phyloP scores from a whole-genome alignment of 2,113 vertebrate species.

The Ceyx margarethae region DNA sequence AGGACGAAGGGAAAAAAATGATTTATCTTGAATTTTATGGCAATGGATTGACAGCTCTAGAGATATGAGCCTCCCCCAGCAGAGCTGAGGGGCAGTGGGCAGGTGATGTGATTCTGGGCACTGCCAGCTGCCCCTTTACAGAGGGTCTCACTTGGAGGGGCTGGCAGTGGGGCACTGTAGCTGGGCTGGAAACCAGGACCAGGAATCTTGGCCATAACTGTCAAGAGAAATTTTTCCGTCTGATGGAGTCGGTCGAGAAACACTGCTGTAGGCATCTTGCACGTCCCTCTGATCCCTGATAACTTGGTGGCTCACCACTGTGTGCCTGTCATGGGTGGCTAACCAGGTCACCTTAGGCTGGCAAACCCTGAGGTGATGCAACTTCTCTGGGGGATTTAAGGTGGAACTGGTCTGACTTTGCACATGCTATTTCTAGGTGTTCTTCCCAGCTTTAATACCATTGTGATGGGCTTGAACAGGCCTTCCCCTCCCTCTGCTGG shows the following conservation, averaged over 20 bases:
- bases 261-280: rapidly evolving
- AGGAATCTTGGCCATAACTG: not conserved
- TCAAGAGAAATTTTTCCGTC: not conserved
- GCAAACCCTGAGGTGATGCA: not conserved
- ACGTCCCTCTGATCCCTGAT: not conserved
- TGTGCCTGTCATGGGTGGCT: not conserved
- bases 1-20: not conserved
- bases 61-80: rapidly evolving
- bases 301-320: not conserved
- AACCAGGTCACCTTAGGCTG: not conserved
- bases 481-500: constrained; percentile 39
- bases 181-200: not conserved
- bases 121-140: not conserved
- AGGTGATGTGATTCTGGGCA: not conserved
- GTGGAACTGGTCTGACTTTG: not conserved
- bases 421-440: not conserved
- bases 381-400: not conserved
- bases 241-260: not conserved
- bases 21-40: constrained; percentile 12
- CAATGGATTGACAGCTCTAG: not conserved
- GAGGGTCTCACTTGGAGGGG: not conserved
- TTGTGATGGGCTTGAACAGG: rapidly evolving
- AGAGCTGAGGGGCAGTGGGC: rapidly evolving
- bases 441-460: not conserved
- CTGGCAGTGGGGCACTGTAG: not conserved